A percentile compares a stretch with the other conserved stretches of the same genome.
Conservation (phyloP, 1,140 invertebrate species). For the Eurosta solidaginis region DNA sequence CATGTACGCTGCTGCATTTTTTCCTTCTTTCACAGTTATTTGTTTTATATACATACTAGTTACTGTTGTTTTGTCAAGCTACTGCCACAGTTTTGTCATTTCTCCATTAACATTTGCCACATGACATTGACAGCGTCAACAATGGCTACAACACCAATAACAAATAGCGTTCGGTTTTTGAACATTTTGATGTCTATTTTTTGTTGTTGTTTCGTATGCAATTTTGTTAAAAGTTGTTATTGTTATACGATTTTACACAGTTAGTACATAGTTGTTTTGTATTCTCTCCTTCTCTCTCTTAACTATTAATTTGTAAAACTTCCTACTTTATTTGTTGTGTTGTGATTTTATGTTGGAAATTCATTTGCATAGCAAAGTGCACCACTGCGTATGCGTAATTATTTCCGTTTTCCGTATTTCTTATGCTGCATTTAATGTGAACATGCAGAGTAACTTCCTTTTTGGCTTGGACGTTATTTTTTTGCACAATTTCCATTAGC, state of each 20-base stretch:
- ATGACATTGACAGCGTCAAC: neutral
- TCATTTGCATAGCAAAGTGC: neutral
- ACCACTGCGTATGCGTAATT: constrained; percentile 18
- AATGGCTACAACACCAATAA: neutral
- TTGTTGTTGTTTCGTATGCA: neutral
- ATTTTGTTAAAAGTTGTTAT: neutral
- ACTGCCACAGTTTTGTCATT: constrained; percentile 20
- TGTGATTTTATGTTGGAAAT: neutral
- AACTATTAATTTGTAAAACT: too few relatives aligned
- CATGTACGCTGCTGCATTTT: neutral
- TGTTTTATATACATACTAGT: too few relatives aligned
- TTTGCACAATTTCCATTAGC: too few relatives aligned
- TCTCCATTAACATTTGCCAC: constrained; percentile 17
- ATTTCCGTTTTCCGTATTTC: constrained; percentile 13
- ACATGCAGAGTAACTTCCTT: too few relatives aligned
- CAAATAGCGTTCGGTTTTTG: neutral
- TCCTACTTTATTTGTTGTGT: neutral
- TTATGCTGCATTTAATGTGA: too few relatives aligned
- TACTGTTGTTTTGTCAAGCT: neutral
- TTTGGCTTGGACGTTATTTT: too few relatives aligned
- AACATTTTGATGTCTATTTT: neutral
- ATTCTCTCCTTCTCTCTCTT: neutral
- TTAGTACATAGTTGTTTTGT: neutral
- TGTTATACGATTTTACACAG: neutral
- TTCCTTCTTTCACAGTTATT: neutral